phyloP scores from a whole-genome alignment of 2,888 invertebrate species.

The Mesochorus sp. region DNA sequence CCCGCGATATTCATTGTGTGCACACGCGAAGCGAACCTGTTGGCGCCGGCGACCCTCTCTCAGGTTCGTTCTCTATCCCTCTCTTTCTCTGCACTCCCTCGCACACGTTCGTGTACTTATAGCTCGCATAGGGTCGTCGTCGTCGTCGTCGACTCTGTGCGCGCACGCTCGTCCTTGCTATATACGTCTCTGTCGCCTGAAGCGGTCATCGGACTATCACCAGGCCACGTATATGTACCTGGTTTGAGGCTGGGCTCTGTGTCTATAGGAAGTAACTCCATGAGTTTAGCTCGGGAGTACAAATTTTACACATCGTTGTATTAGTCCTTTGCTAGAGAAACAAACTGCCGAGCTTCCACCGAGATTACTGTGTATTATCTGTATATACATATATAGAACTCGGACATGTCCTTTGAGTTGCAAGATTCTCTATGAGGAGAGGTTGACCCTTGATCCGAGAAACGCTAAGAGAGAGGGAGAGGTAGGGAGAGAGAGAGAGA shows the following conservation, averaged over 20 bases:
- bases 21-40: slow-evolving; percentile 68
- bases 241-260: slow-evolving; percentile 1
- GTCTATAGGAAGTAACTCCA: slow-evolving; percentile 21
- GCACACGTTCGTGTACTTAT: slow-evolving; percentile 48
- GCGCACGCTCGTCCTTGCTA: slow-evolving; percentile 50
- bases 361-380: neutral
- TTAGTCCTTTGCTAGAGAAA: slow-evolving; percentile 1
- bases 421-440: no score
- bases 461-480: no score
- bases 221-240: slow-evolving; percentile 29
- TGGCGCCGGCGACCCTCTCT: slow-evolving; percentile 62
- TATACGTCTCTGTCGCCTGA: slow-evolving; percentile 33
- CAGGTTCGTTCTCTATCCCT: neutral
- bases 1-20: slow-evolving; percentile 68
- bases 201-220: slow-evolving; percentile 40
- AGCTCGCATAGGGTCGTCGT: slow-evolving; percentile 45
- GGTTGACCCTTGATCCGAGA: no score
- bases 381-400: neutral
- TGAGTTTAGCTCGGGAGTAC: slow-evolving; percentile 7
- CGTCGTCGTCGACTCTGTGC: neutral
- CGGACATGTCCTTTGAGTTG: no score
- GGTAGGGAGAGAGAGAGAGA: no score
- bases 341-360: neutral
- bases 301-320: neutral
- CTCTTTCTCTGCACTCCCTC: slow-evolving; percentile 31